phyloP scores from a whole-genome alignment of 2,113 vertebrate species.

The Pomatostomus ruficeps region DNA sequence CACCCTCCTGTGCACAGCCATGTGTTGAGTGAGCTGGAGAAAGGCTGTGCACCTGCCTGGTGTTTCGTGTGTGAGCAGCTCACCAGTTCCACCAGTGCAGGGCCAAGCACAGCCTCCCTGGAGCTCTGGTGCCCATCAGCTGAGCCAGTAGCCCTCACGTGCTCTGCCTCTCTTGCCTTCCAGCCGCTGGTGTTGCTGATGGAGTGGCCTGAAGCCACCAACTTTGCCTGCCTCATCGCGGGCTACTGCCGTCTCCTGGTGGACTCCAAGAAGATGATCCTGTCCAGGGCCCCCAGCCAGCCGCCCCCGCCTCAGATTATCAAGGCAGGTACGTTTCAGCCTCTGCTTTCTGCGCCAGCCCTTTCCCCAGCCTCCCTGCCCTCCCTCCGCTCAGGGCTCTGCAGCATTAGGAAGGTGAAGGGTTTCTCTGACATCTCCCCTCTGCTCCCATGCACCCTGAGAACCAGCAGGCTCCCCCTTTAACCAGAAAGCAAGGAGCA shows the following conservation, averaged over 20 bases:
- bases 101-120: not conserved
- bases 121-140: not conserved
- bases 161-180: not conserved
- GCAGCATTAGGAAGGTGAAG: not conserved
- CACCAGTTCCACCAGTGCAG: not conserved
- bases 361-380: not conserved
- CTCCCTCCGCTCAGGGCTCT: not conserved
- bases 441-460: not conserved
- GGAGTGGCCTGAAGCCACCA: slow-evolving; percentile 98
- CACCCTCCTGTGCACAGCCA: not conserved
- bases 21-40: not conserved
- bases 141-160: accelerated
- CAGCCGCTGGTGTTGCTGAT: slow-evolving; percentile 94
- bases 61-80: not conserved
- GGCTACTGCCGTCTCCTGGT: slow-evolving; percentile 97
- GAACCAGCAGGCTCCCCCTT: not conserved
- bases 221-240: slow-evolving; percentile 94
- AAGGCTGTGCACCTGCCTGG: not conserved
- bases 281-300: slow-evolving; percentile 85
- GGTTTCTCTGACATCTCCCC: not conserved
- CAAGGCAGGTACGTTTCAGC: slow-evolving; percentile 94
- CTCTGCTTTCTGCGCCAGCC: slow-evolving; percentile 42
- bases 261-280: slow-evolving; percentile 92
- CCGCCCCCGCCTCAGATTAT: slow-evolving; percentile 80
- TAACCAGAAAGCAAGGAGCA: not conserved